Evolutionary conservation across 2,113 vertebrate genomes (phyloP).

Genomic region (Heliornis fulica): DNA sequence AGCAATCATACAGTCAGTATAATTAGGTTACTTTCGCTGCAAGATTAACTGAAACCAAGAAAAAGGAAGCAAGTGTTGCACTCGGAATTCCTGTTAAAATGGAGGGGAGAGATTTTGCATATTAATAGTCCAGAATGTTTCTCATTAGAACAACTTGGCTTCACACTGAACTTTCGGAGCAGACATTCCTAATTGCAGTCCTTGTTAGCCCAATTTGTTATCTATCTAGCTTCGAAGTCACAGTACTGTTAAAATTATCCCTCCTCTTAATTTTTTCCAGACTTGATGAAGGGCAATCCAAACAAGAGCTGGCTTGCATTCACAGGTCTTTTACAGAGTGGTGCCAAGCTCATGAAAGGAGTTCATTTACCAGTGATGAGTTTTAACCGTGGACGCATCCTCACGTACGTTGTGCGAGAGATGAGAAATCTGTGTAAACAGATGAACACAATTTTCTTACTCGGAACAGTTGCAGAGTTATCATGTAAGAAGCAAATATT

Average conservation of each 20-base stretch:
- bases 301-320: conserved; percentile 44
- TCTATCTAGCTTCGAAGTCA: conserved; percentile 33
- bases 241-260: conserved; percentile 30
- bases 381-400: conserved; percentile 37
- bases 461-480: conserved; percentile 8
- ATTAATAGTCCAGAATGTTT: conserved; percentile 40
- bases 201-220: conserved; percentile 38
- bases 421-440: conserved; percentile 45
- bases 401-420: conserved; percentile 14
- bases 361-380: neutral
- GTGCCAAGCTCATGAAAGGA: conserved; percentile 15
- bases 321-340: neutral
- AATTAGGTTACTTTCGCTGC: conserved; percentile 36
- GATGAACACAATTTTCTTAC: conserved; percentile 38
- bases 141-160: neutral
- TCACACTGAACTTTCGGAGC: conserved; percentile 15
- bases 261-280: conserved; percentile 32
- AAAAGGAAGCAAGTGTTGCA: conserved; percentile 11
- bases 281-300: neutral
- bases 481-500: conserved; percentile 8
- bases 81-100: conserved; percentile 10
- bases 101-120: neutral
- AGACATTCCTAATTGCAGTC: conserved; percentile 42
- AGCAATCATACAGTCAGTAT: conserved; percentile 5
- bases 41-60: conserved; percentile 40